phyloP scores from a whole-genome alignment of 2,888 invertebrate species.

The Phengaris alcon region DNA sequence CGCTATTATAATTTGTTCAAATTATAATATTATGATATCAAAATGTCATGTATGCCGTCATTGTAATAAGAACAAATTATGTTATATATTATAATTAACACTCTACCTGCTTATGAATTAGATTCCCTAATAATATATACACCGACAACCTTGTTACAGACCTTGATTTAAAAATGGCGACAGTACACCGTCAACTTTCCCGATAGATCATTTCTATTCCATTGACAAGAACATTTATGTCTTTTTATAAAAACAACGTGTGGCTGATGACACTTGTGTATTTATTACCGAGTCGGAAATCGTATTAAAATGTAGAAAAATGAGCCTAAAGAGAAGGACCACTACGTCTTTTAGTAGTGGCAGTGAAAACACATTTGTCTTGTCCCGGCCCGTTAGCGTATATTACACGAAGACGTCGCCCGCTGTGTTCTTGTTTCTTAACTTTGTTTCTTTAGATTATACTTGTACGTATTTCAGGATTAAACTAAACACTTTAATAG shows the following conservation, averaged over 20 bases:
- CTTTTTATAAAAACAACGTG: conserved; percentile 9
- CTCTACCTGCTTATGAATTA: too few species aligned
- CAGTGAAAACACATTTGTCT: conserved; percentile 79
- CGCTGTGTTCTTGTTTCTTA: conserved; percentile 55
- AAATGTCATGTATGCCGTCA: too few species aligned
- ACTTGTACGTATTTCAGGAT: conserved; percentile 41
- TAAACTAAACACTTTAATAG: conserved; percentile 34
- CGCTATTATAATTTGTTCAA: too few species aligned
- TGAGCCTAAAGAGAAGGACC: conserved; percentile 37
- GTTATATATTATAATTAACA: too few species aligned
- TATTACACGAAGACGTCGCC: conserved; percentile 72
- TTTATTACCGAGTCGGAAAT: conserved; percentile 19
- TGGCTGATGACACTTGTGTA: conserved; percentile 21
- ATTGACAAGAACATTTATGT: conserved; percentile 14
- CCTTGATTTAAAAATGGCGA: background rate
- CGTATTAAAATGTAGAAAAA: conserved; percentile 35
- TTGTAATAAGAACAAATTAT: too few species aligned
- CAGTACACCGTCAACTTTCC: background rate
- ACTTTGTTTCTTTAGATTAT: conserved; percentile 51
- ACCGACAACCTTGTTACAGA: background rate
- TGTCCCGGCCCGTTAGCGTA: conserved; percentile 77
- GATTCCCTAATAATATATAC: too few species aligned
- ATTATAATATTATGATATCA: too few species aligned
- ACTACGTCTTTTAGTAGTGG: conserved; percentile 50
- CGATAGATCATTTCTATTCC: conserved; percentile 5